Conservation (phyloP, 1,140 invertebrate genomes). For the Nasonia giraulti region DNA sequence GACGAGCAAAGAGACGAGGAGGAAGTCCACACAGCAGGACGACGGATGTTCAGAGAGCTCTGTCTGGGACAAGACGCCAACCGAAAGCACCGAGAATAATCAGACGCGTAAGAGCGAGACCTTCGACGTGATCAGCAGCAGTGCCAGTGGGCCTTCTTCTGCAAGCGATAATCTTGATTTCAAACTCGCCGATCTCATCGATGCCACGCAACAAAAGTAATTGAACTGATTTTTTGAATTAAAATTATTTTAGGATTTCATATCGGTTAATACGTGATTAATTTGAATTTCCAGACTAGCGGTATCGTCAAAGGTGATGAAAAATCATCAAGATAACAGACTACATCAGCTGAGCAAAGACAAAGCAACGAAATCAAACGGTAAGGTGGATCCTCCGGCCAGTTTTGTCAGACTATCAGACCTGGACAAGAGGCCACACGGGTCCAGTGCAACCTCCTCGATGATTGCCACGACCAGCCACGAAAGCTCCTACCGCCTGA, state of each 20-base stretch:
- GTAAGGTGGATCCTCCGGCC: conserved; percentile 42
- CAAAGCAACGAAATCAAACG: conserved; percentile 6
- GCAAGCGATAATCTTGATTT: conserved; percentile 67
- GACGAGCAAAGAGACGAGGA: not conserved
- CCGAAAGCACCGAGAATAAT: conserved; percentile 67
- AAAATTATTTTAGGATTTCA: not conserved
- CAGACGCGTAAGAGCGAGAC: conserved; percentile 67
- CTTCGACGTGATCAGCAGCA: conserved; percentile 70
- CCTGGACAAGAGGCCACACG: conserved; percentile 36
- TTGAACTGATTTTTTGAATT: not conserved
- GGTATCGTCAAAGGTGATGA: not conserved
- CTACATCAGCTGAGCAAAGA: not conserved
- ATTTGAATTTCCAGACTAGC: conserved; percentile 9
- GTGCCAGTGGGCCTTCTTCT: conserved; percentile 61
- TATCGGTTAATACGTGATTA: not conserved
- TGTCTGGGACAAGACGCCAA: conserved; percentile 64
- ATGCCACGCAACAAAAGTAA: conserved; percentile 32
- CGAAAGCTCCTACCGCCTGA: conserved; percentile 68
- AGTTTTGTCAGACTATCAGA: conserved; percentile 45
- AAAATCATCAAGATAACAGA: conserved; percentile 23
- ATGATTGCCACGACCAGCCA: not conserved
- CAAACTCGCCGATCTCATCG: conserved; percentile 58
- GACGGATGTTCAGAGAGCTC: conserved; percentile 66
- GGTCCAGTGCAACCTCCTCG: not conserved
- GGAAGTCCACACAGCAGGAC: conserved; percentile 48